Percentiles rank a stretch among this genome's conserved stretches.
Evolutionary conservation across 2,113 vertebrate species (phyloP).

Genomic region (Corynorhinus townsendii): DNA sequence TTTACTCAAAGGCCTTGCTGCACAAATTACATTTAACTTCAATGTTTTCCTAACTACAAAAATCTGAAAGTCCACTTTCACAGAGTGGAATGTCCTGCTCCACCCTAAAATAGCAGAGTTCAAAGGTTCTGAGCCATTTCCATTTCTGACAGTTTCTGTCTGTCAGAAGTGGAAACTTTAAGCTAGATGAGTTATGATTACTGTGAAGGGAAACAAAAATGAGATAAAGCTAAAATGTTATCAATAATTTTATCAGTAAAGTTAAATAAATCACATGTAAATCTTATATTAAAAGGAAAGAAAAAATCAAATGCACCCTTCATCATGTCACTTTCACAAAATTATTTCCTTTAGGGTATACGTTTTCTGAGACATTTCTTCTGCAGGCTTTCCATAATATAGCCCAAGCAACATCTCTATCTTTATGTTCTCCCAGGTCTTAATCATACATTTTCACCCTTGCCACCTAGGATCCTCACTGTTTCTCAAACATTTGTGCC

Average conservation of each 20-base stretch:
- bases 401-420: background rate
- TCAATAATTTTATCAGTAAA: background rate
- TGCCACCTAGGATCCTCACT: background rate
- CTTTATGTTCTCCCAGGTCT: background rate
- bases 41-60: background rate
- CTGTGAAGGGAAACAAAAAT: background rate
- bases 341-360: background rate
- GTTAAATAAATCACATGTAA: background rate
- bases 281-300: background rate
- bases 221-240: background rate
- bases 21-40: background rate
- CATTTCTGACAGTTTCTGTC: background rate
- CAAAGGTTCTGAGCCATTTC: background rate
- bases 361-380: background rate
- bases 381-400: background rate
- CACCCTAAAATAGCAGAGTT: conserved; percentile 5
- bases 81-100: background rate
- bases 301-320: background rate
- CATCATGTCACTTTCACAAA: background rate
- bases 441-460: background rate
- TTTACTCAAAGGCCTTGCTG: background rate
- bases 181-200: background rate
- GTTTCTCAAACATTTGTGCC: background rate
- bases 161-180: background rate
- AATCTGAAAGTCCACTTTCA: background rate